Percentiles rank a stretch among this genome's conserved stretches.
These are phyloP conservation scores for Tetanocera ferruginea DNA, from an alignment of 2,888 invertebrate genomes.

Conservation along the genomic window DNA sequence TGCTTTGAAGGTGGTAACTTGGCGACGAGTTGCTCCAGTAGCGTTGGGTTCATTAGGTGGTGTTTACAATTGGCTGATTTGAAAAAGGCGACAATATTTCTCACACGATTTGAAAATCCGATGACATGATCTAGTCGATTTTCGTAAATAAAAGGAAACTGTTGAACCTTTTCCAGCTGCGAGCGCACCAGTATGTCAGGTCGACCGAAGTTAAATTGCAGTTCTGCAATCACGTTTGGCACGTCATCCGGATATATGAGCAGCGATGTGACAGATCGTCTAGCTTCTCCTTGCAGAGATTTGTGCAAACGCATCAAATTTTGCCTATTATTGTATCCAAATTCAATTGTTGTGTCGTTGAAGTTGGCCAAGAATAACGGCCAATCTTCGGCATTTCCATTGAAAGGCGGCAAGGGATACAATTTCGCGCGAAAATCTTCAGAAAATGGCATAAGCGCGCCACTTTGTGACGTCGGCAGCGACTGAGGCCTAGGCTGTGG, in stretches of 20 bases:
- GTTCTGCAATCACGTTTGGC: slow-evolving; percentile 37
- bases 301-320: slow-evolving; percentile 38
- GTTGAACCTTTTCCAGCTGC: slow-evolving; percentile 37
- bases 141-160: slow-evolving; percentile 20
- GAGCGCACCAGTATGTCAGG: slow-evolving; percentile 32
- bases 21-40: slow-evolving; percentile 6
- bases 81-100: slow-evolving; percentile 28
- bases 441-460: no score
- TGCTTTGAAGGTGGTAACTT: slow-evolving; percentile 28
- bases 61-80: slow-evolving; percentile 13
- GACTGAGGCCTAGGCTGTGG: no score
- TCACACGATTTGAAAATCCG: background rate
- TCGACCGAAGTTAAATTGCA: slow-evolving; percentile 43
- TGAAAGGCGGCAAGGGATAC: background rate
- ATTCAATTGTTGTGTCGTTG: slow-evolving; percentile 4
- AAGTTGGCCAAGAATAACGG: slow-evolving; percentile 30
- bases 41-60: slow-evolving; percentile 16
- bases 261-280: slow-evolving; percentile 26
- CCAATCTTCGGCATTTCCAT: slow-evolving; percentile 31
- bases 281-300: slow-evolving; percentile 20
- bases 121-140: background rate
- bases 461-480: no score
- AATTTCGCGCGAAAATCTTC: background rate
- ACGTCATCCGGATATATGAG: slow-evolving; percentile 38
- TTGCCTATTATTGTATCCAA: slow-evolving; percentile 29